These are phyloP conservation scores for Corapipo altera DNA, from an alignment of 2,113 vertebrate genomes.

Conservation along the genomic window DNA sequence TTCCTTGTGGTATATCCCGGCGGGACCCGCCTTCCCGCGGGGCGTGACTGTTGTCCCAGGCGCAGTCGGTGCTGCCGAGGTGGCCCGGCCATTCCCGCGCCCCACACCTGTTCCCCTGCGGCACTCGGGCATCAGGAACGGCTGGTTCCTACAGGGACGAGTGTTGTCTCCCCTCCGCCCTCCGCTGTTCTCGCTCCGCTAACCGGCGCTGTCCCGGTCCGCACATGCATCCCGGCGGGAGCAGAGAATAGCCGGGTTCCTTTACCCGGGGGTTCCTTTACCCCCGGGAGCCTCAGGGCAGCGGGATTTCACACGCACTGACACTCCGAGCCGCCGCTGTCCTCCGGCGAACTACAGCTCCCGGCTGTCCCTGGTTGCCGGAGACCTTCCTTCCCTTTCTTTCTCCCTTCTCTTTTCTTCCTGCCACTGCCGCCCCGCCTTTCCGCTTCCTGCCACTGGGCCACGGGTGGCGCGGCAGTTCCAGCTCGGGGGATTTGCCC, in stretches of 20 bases:
- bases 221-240: neutral
- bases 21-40: neutral
- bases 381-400: accelerated
- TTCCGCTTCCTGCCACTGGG: neutral
- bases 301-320: accelerated
- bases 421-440: neutral
- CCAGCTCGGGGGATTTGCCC: neutral
- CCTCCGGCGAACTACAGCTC: neutral
- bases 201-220: neutral
- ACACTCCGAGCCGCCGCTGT: too few relatives aligned
- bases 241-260: neutral
- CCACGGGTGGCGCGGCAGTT: neutral
- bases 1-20: accelerated
- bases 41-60: accelerated
- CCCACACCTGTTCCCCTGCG: accelerated
- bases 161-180: too few relatives aligned
- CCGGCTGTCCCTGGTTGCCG: neutral
- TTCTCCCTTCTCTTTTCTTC: neutral
- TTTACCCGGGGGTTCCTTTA: neutral
- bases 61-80: accelerated
- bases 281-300: neutral
- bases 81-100: too few relatives aligned
- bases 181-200: neutral
- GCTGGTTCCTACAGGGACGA: accelerated
- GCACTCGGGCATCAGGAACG: neutral